Evolutionary conservation across 92 coral and sea anemone species (phyloP).

Genomic region (Virgularia gustaviana): DNA sequence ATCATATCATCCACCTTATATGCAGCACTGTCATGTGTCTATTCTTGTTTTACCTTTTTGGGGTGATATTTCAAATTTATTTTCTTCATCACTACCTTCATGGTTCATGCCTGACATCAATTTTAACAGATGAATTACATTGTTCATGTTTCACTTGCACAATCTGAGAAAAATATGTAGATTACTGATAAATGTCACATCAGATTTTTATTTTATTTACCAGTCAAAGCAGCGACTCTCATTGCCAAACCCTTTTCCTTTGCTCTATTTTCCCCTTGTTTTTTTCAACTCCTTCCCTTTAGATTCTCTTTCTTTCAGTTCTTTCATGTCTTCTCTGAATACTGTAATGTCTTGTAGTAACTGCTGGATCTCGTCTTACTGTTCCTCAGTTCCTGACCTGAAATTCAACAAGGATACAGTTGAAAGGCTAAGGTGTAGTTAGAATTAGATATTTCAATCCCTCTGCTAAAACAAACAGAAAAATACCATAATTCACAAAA

Average conservation of each 20-base stretch:
- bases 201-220: not conserved
- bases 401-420: too few relatives aligned
- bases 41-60: too few relatives aligned
- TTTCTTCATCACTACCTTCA: not conserved
- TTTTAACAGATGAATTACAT: too few relatives aligned
- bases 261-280: constrained; percentile 1
- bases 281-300: constrained; percentile 7
- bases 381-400: constrained; percentile 22
- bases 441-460: not conserved
- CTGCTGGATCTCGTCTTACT: constrained; percentile 23
- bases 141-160: too few relatives aligned
- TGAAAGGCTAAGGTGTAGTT: not conserved
- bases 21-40: too few relatives aligned
- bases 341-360: constrained; percentile 16
- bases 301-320: not conserved
- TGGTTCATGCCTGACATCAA: too few relatives aligned
- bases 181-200: not conserved
- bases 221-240: constrained; percentile 7
- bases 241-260: constrained; percentile 12
- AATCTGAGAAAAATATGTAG: too few relatives aligned
- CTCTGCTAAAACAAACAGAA: too few relatives aligned
- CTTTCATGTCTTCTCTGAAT: not conserved
- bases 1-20: too few relatives aligned
- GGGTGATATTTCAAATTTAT: not conserved
- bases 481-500: too few relatives aligned